A percentile compares a stretch with the other conserved stretches of the same genome.
Conservation (phyloP, 2,888 invertebrate species). For the Monopis laevigella region DNA sequence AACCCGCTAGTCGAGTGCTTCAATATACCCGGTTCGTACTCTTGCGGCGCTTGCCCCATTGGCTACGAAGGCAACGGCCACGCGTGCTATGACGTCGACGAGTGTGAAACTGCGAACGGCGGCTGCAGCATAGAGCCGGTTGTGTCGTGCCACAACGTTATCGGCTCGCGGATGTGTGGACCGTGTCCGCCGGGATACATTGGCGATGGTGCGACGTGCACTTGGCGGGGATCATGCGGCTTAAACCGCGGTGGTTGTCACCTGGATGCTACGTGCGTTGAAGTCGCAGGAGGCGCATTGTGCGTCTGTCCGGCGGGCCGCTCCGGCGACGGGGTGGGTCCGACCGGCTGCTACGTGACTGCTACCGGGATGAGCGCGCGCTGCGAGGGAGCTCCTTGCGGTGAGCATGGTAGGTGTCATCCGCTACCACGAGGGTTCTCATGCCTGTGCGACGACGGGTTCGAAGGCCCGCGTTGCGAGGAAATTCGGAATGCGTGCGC, state of each 20-base stretch:
- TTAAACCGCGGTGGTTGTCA: constrained; percentile 89
- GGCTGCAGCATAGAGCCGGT: constrained; percentile 86
- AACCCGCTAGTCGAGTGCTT: constrained; percentile 86
- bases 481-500: constrained; percentile 68
- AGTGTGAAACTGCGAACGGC: constrained; percentile 86
- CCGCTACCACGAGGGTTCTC: constrained; percentile 44
- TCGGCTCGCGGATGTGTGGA: constrained; percentile 87
- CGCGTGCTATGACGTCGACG: constrained; percentile 87
- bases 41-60: constrained; percentile 87
- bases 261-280: constrained; percentile 79
- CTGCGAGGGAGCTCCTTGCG: constrained; percentile 64
- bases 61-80: constrained; percentile 90
- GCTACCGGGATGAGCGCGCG: constrained; percentile 35
- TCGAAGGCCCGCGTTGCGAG: constrained; percentile 72
- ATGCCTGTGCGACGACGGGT: constrained; percentile 70
- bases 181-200: constrained; percentile 87
- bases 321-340: constrained; percentile 81
- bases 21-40: constrained; percentile 89
- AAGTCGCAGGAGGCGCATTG: constrained; percentile 68
- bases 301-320: constrained; percentile 85
- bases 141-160: constrained; percentile 88
- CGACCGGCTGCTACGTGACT: constrained; percentile 73
- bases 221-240: constrained; percentile 72
- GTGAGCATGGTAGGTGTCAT: constrained; percentile 69
- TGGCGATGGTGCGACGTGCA: constrained; percentile 84